phyloP scores from a whole-genome alignment of 1,140 invertebrate species.

The Varroa destructor region DNA sequence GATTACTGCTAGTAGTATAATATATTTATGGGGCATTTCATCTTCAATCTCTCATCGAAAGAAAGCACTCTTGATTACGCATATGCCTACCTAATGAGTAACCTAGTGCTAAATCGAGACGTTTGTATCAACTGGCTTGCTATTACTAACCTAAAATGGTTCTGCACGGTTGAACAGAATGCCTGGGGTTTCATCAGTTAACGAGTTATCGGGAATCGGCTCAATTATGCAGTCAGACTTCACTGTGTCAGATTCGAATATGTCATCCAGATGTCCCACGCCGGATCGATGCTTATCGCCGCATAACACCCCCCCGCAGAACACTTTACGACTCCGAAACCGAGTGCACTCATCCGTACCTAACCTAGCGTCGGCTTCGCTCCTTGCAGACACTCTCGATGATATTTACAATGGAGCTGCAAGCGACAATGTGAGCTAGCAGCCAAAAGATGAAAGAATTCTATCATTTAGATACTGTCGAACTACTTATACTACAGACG shows the following conservation, averaged over 20 bases:
- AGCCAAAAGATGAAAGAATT: neutral
- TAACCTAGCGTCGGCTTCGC: neutral
- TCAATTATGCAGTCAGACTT: neutral
- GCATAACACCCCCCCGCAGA: neutral
- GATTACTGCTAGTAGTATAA: neutral
- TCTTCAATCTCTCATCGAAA: neutral
- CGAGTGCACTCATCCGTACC: constrained; percentile 14
- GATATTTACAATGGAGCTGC: constrained; percentile 14
- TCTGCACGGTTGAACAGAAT: neutral
- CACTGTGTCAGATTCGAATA: constrained; percentile 8
- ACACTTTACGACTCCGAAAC: neutral
- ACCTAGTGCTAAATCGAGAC: neutral
- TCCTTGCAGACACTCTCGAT: neutral
- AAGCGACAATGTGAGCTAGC: constrained; percentile 10
- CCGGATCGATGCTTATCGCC: constrained; percentile 1
- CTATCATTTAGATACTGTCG: too few species aligned
- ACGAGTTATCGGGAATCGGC: neutral
- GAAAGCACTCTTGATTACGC: neutral
- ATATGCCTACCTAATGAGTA: neutral
- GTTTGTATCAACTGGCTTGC: neutral
- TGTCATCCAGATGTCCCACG: neutral
- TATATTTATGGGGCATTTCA: neutral
- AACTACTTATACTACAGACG: too few species aligned
- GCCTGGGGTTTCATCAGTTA: neutral
- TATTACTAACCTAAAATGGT: neutral